Conservation (phyloP, 2,797 vertebrate species). For the Hapalemur alaotrensis region DNA sequence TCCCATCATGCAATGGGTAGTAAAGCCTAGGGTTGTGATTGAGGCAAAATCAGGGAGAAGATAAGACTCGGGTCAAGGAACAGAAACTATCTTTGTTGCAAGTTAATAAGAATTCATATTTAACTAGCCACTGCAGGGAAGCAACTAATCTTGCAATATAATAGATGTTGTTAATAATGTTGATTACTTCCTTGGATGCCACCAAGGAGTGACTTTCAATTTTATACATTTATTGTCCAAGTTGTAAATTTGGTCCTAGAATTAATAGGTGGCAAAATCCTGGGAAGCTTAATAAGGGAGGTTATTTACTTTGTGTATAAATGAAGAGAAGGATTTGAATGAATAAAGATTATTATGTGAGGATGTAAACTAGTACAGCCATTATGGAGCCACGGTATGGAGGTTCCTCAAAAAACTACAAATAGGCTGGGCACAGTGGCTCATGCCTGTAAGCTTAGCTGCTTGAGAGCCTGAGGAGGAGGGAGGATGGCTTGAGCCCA, state of each 20-base stretch:
- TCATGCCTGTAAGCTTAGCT: neutral
- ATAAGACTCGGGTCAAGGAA: neutral
- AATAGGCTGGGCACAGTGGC: neutral
- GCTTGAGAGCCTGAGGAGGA: neutral
- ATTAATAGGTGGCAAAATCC: constrained; percentile 6
- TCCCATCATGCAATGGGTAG: neutral
- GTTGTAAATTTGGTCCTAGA: constrained; percentile 39
- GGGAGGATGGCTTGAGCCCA: neutral
- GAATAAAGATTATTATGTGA: neutral
- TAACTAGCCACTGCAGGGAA: constrained; percentile 10
- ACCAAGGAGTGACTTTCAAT: constrained; percentile 1
- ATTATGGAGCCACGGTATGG: neutral
- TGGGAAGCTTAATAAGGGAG: neutral
- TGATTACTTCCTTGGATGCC: neutral
- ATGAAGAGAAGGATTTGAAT: constrained; percentile 1
- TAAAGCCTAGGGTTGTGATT: neutral
- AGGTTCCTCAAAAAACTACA: neutral
- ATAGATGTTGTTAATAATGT: constrained; percentile 20
- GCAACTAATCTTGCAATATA: neutral
- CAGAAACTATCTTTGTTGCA: neutral
- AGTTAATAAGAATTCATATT: constrained; percentile 30
- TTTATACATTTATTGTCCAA: constrained; percentile 46
- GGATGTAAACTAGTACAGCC: neutral
- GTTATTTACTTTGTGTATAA: constrained; percentile 40
- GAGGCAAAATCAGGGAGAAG: neutral